Percentiles rank a stretch among this genome's conserved stretches.
Evolutionary conservation across 2,888 invertebrate genomes (phyloP).

Genomic region (Pseudococcus longispinus): DNA sequence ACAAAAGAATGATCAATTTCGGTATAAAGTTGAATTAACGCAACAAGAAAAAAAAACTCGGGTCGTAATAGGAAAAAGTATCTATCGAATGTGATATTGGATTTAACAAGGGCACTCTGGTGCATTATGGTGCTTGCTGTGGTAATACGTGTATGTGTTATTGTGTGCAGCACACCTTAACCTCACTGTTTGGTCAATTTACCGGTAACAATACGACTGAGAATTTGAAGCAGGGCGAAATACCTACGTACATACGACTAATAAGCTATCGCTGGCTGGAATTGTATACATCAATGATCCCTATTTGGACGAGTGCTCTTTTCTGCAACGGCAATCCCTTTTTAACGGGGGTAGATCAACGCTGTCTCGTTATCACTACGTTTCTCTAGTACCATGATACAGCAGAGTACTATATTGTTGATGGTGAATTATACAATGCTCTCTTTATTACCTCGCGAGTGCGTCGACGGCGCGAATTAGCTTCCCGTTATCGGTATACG

Average conservation of each 20-base stretch:
- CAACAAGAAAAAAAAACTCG: neutral
- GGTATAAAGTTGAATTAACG: conserved; percentile 28
- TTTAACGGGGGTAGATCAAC: neutral
- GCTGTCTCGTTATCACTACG: conserved; percentile 5
- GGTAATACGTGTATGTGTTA: neutral
- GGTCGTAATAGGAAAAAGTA: conserved; percentile 9
- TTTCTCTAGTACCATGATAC: neutral
- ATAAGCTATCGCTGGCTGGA: neutral
- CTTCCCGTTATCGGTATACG: neutral
- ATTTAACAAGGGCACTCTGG: neutral
- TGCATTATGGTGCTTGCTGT: neutral
- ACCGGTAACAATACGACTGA: conserved; percentile 12
- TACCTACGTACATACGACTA: neutral
- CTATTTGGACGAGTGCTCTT: neutral
- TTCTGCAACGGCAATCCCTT: conserved; percentile 12
- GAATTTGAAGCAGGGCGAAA: neutral
- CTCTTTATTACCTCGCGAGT: neutral
- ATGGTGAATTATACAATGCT: neutral
- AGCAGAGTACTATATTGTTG: neutral
- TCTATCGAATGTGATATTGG: neutral
- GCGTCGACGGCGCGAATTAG: neutral
- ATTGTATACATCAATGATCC: conserved; percentile 28
- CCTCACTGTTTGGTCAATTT: conserved; percentile 13
- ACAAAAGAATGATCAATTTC: conserved; percentile 13
- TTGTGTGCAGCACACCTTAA: neutral